Evolutionary conservation across 2,113 vertebrate species (phyloP).

Genomic region (Camelus dromedarius): DNA sequence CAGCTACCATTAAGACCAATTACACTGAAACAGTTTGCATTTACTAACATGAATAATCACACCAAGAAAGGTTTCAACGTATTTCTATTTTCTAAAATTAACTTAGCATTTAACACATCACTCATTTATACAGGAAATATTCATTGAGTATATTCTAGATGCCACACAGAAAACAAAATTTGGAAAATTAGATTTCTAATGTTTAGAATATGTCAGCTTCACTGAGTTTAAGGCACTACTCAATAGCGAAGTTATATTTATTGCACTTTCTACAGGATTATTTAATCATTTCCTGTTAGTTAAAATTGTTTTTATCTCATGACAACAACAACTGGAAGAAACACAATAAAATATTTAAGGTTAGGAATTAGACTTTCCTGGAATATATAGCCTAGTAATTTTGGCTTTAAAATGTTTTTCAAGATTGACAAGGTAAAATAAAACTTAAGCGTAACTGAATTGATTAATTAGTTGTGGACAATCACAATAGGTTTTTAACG

Average conservation of each 20-base stretch:
- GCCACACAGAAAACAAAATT: background rate
- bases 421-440: conserved; percentile 20
- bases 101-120: background rate
- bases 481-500: background rate
- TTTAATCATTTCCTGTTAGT: background rate
- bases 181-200: background rate
- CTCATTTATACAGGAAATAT: background rate
- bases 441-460: background rate
- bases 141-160: background rate
- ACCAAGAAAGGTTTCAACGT: background rate
- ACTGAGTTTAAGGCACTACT: background rate
- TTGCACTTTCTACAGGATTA: background rate
- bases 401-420: conserved; percentile 22
- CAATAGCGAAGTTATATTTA: background rate
- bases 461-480: background rate
- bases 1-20: background rate
- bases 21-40: background rate
- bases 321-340: background rate
- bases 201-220: background rate
- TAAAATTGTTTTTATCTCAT: conserved; percentile 32
- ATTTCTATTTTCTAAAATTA: conserved; percentile 24
- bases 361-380: background rate
- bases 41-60: background rate
- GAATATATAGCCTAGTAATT: background rate
- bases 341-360: background rate